Evolutionary conservation across 2,888 invertebrate species (phyloP).

Genomic region (Habroteleia sp.): DNA sequence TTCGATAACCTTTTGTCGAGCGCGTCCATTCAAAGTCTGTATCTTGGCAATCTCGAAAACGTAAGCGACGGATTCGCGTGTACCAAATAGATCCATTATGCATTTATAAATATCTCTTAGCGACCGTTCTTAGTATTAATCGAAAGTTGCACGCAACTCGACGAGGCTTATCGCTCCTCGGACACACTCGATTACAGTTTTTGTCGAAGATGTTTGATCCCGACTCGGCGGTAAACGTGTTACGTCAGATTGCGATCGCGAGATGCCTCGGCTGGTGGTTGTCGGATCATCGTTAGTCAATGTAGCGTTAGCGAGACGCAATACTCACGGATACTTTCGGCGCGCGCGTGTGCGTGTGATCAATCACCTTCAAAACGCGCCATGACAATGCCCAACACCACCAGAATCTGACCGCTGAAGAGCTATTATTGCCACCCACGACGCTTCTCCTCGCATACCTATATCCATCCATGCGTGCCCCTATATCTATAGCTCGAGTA

Average conservation of each 20-base stretch:
- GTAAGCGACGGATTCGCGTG: constrained; percentile 7
- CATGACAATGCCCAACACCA: constrained; percentile 75
- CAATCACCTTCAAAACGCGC: constrained; percentile 77
- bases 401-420: constrained; percentile 73
- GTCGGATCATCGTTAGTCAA: constrained; percentile 75
- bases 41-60: constrained; percentile 2
- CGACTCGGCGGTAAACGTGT: constrained; percentile 59
- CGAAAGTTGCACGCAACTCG: constrained; percentile 40
- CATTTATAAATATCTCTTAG: constrained; percentile 36
- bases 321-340: constrained; percentile 41
- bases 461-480: constrained; percentile 29
- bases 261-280: constrained; percentile 66
- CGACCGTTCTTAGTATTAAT: constrained; percentile 19
- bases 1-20: not conserved
- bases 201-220: constrained; percentile 49
- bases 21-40: not conserved
- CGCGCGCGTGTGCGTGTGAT: constrained; percentile 72
- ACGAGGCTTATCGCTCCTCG: constrained; percentile 35
- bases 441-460: constrained; percentile 66
- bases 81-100: constrained; percentile 33
- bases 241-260: constrained; percentile 66
- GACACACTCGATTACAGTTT: constrained; percentile 56
- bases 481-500: constrained; percentile 19
- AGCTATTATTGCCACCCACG: constrained; percentile 80
- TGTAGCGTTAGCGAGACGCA: constrained; percentile 64